Conservation (phyloP, 2,888 invertebrate species). For the Iphiclides podalirius region DNA sequence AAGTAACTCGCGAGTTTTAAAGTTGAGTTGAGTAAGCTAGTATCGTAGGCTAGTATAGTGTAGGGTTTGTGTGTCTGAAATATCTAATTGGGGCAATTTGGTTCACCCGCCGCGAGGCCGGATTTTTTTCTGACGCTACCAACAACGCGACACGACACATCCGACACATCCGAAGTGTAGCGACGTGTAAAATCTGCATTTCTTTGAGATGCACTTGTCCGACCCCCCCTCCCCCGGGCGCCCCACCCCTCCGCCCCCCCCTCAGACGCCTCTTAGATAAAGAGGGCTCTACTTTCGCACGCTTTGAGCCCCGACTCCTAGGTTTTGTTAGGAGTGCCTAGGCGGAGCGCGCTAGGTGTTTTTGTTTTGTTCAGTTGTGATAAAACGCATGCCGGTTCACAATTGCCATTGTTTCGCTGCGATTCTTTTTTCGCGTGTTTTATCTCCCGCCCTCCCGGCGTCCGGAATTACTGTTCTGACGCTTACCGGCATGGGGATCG, state of each 20-base stretch:
- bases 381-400: slow-evolving; percentile 36
- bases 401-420: slow-evolving; percentile 37
- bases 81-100: no score
- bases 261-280: slow-evolving; percentile 68
- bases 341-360: slow-evolving; percentile 35
- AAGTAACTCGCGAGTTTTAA: no score
- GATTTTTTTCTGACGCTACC: slow-evolving; percentile 49
- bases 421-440: slow-evolving; percentile 24
- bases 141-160: slow-evolving; percentile 55
- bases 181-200: slow-evolving; percentile 81
- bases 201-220: slow-evolving; percentile 80
- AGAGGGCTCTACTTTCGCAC: slow-evolving; percentile 75
- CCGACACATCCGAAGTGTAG: slow-evolving; percentile 71
- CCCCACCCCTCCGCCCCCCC: slow-evolving; percentile 28
- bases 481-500: no score
- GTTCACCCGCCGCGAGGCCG: no score
- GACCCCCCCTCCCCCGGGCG: slow-evolving; percentile 32
- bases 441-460: no score
- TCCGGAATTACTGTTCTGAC: no score
- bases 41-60: no score
- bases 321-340: slow-evolving; percentile 62
- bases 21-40: no score
- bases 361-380: slow-evolving; percentile 41
- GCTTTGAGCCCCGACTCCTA: slow-evolving; percentile 68
- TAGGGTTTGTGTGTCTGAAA: no score